phyloP scores from a whole-genome alignment of 2,113 vertebrate species.

The Beaufortia kweichowensis region DNA sequence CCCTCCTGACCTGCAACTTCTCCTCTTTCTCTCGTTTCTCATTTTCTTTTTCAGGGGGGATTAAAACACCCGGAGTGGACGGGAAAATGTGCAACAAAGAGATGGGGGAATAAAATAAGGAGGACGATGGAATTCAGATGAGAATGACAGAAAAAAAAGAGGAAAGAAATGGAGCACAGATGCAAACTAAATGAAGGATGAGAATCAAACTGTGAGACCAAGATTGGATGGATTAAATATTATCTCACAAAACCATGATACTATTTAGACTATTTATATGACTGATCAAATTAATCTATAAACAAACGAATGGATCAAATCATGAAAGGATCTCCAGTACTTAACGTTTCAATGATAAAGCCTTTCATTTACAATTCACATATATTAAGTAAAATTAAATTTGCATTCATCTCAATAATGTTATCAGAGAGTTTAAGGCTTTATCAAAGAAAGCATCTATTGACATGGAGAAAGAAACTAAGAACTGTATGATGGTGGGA shows the following conservation, averaged over 20 bases:
- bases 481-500: background rate
- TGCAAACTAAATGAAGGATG: background rate
- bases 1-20: constrained; percentile 71
- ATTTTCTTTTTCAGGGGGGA: constrained; percentile 66
- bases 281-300: constrained; percentile 4
- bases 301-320: background rate
- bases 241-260: background rate
- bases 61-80: constrained; percentile 10
- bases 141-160: background rate
- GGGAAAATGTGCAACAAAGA: background rate
- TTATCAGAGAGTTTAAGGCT: background rate
- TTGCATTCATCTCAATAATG: no score
- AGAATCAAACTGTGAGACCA: constrained; percentile 7
- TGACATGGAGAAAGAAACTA: background rate
- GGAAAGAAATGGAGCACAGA: background rate
- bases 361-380: background rate
- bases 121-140: background rate
- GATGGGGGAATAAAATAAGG: background rate
- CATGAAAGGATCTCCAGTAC: background rate
- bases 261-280: background rate
- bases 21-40: constrained; percentile 66
- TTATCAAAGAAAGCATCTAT: constrained; percentile 1
- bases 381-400: background rate
- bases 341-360: constrained; percentile 21
- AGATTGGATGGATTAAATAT: constrained; percentile 22